Percentiles rank a stretch among this genome's conserved stretches.
Evolutionary conservation across 2,888 invertebrate genomes (phyloP).

Genomic region (Piscicola geometra): DNA sequence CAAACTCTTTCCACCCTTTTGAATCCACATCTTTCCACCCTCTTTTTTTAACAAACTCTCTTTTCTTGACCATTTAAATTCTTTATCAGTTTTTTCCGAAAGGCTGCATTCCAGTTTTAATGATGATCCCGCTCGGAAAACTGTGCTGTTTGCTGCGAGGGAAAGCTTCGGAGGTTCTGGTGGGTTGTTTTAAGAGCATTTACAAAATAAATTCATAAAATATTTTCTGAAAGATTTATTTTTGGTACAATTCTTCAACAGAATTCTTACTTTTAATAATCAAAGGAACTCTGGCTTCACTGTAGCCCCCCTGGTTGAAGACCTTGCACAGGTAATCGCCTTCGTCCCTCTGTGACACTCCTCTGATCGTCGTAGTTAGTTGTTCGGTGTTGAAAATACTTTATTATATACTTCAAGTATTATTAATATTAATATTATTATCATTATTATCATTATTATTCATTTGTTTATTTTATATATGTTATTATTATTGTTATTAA

Average conservation of each 20-base stretch:
- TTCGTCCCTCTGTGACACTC: conserved; percentile 55
- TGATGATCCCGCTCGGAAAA: not conserved
- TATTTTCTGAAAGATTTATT: not conserved
- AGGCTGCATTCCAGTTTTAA: not conserved
- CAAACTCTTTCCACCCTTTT: not conserved
- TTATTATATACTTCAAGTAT: no score
- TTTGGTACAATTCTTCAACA: not conserved
- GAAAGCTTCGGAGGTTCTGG: not conserved
- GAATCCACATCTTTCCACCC: not conserved
- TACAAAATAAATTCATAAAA: no score
- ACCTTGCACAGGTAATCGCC: conserved; percentile 59
- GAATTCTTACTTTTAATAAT: conserved; percentile 53
- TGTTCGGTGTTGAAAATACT: conserved; percentile 53
- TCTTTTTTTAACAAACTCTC: not conserved
- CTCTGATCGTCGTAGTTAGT: conserved; percentile 44
- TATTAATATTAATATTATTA: no score
- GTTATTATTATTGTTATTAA: no score
- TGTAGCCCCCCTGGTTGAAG: conserved; percentile 58
- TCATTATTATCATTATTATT: no score
- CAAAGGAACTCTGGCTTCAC: conserved; percentile 52
- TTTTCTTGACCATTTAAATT: conserved; percentile 4
- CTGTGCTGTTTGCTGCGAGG: not conserved
- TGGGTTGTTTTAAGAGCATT: no score
- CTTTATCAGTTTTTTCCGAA: not conserved
- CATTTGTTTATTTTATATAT: no score